A percentile compares a stretch with the other conserved stretches of the same genome.
Evolutionary conservation across 2,113 vertebrate species (phyloP).

Genomic region (Pollachius pollachius): DNA sequence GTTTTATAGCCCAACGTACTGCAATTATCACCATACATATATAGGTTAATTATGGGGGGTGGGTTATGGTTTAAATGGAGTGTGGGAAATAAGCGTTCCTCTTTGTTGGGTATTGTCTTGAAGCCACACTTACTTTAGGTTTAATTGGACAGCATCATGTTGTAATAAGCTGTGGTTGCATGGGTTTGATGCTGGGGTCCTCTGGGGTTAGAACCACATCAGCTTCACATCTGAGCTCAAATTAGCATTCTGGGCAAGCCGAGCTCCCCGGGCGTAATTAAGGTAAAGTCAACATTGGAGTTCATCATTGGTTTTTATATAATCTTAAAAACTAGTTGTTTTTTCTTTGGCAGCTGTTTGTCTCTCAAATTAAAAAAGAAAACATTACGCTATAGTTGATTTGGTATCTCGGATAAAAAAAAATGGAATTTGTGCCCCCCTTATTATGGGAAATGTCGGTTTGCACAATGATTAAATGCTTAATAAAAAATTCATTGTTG

Average conservation of each 20-base stretch:
- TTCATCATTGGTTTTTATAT: conserved; percentile 72
- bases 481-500: conserved; percentile 81
- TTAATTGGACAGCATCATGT: conserved; percentile 51
- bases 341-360: conserved; percentile 75
- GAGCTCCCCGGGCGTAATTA: conserved; percentile 74
- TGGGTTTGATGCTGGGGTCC: conserved; percentile 53
- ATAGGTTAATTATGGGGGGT: conserved; percentile 30
- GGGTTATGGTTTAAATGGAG: conserved; percentile 25
- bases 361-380: conserved; percentile 78
- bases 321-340: conserved; percentile 70
- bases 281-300: conserved; percentile 71
- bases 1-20: too few species aligned
- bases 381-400: conserved; percentile 71
- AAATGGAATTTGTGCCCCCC: conserved; percentile 61
- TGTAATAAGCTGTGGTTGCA: conserved; percentile 50
- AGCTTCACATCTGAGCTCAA: conserved; percentile 57
- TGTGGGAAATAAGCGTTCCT: conserved; percentile 13
- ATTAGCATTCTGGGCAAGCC: conserved; percentile 73
- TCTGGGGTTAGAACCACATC: conserved; percentile 58
- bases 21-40: neutral
- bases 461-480: conserved; percentile 81
- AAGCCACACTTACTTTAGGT: conserved; percentile 41
- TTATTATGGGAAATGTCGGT: conserved; percentile 79
- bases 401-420: conserved; percentile 70
- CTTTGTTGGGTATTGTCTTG: conserved; percentile 32